Conservation (phyloP, 1,140 invertebrate species). For the Drosophila pectinifera region DNA sequence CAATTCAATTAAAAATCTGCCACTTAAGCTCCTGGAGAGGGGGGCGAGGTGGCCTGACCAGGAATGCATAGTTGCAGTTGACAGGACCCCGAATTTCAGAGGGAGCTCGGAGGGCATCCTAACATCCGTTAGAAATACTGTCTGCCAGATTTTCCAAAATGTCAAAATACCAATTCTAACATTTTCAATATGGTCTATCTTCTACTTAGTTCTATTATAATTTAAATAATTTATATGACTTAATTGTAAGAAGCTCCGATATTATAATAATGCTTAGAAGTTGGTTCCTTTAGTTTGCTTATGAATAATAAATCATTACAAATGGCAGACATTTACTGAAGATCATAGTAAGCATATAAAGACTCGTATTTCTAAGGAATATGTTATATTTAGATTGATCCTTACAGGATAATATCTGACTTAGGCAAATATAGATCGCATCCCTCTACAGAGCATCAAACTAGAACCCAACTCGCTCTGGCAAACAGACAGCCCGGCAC, state of each 20-base stretch:
- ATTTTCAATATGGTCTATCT: neutral
- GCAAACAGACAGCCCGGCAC: conserved; percentile 3
- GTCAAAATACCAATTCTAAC: neutral
- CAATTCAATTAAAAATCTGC: conserved; percentile 83
- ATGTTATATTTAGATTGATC: neutral
- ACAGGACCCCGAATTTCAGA: neutral
- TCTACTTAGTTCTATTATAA: neutral
- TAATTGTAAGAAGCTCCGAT: no score
- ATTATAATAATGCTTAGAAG: no score
- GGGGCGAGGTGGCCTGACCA: conserved; percentile 18
- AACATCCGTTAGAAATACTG: conserved; percentile 10
- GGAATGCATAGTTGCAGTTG: conserved; percentile 29
- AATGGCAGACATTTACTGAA: no score
- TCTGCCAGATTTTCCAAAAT: neutral
- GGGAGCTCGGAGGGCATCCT: no score
- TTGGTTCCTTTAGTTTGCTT: no score
- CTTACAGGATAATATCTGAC: neutral
- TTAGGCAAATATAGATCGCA: conserved; percentile 16
- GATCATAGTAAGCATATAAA: no score
- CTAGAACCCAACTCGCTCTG: conserved; percentile 27
- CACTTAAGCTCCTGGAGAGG: conserved; percentile 68
- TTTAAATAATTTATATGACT: no score
- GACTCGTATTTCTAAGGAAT: no score
- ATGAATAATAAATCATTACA: no score
- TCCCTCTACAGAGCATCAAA: conserved; percentile 57